phyloP scores from a whole-genome alignment of 2,888 invertebrate genomes.

The Melangyna quadrimaculata region DNA sequence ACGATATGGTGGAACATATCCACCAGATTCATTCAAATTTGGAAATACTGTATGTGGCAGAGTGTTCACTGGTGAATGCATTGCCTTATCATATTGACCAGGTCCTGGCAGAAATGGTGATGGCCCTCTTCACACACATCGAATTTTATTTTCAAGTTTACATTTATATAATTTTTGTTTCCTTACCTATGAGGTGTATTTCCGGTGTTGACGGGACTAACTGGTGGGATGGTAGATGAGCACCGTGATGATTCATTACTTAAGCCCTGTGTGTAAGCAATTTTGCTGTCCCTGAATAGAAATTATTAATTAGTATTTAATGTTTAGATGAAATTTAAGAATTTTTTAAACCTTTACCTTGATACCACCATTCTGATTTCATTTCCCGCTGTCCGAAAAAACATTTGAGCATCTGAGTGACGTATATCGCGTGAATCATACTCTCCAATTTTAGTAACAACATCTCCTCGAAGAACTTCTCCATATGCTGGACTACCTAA shows the following conservation, averaged over 20 bases:
- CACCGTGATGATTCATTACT: slow-evolving; percentile 82
- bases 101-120: slow-evolving; percentile 83
- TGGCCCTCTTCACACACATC: slow-evolving; percentile 78
- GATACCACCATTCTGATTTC: slow-evolving; percentile 91
- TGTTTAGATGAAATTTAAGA: background rate
- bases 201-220: slow-evolving; percentile 72
- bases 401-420: slow-evolving; percentile 94
- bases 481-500: slow-evolving; percentile 92
- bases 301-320: background rate
- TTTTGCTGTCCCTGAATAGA: slow-evolving; percentile 79
- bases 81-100: slow-evolving; percentile 80
- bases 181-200: slow-evolving; percentile 59
- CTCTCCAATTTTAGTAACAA: slow-evolving; percentile 94
- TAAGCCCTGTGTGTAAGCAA: slow-evolving; percentile 80
- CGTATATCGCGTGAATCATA: slow-evolving; percentile 93
- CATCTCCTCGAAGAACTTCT: slow-evolving; percentile 92
- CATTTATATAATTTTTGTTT: background rate
- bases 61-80: slow-evolving; percentile 79
- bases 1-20: slow-evolving; percentile 78
- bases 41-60: slow-evolving; percentile 83
- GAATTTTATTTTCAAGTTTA: background rate
- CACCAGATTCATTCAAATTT: slow-evolving; percentile 79
- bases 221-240: slow-evolving; percentile 80
- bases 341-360: slow-evolving; percentile 84
- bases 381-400: slow-evolving; percentile 91